Base-by-base conservation (phyloP, 2,888 invertebrate species). In the Sarcophaga subvicina region DNA sequence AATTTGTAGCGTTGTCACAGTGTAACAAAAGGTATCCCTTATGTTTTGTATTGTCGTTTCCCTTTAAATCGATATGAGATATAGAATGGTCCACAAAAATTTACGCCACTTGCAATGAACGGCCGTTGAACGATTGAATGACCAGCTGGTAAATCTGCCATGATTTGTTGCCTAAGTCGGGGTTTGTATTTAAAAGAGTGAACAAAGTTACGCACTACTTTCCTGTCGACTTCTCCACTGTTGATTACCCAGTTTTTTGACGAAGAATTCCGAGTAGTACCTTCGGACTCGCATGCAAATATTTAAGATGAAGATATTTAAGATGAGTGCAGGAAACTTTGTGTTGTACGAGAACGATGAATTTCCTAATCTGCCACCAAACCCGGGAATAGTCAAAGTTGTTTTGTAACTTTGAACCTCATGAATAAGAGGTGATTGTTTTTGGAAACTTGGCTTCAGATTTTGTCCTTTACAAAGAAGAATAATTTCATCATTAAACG, bases 331-430 rank as follows among this genome's bases (percentile, higher is more conserved):
- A 1, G 89, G 90, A 88, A 90, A 89, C 71, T 47, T 47, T 47
- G 47, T 47, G 11, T 22, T 22, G 22, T 22, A 22, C 22, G 22
- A 22, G 22, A 22, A 22, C 22, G 22, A 22, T 22, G 82, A 47
- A 25, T 82, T 82, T 63, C 70, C 63, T 71, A 77, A 22, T 0
- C 82, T 22, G 12, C 91, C 90, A 45, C 91, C 91, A 70, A 91
- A 91, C 84, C 90, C 85, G 20, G 90, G 83, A 2, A 63, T 67
- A 5, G 17, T 6, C 4, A 75, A 45, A 14, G 45, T 63, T 22
- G 22, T 22, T 22, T 22, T 22, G 22, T 22, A 22, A 22, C 22
- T 22, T 22, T 22, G 22, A 22, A 60, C 20, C 12, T n/a, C 12
- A 14, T 6, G 11, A 4, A 66, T 5, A 37, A 47, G 11, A 47